Evolutionary conservation across 2,888 invertebrate genomes (phyloP).

Genomic region (Ectemnius continuus): DNA sequence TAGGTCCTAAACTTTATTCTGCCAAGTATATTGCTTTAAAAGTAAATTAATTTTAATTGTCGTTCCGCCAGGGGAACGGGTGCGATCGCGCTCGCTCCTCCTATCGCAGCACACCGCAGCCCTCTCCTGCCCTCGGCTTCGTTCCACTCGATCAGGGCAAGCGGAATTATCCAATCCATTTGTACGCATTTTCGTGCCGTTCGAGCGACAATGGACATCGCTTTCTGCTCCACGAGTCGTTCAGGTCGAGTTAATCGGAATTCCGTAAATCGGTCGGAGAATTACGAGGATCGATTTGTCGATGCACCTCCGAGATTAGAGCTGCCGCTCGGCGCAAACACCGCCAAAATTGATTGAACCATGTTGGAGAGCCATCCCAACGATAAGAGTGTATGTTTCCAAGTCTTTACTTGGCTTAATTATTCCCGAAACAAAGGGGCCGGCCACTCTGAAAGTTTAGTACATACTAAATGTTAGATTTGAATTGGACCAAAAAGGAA

Average conservation of each 20-base stretch:
- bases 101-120: neutral
- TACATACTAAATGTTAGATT: no score
- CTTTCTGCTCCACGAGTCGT: constrained; percentile 45
- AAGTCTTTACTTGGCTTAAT: no score
- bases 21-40: neutral
- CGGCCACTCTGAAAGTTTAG: no score
- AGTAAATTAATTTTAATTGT: constrained; percentile 3
- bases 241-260: constrained; percentile 54
- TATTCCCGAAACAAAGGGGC: no score
- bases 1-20: no score
- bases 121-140: constrained; percentile 14
- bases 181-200: constrained; percentile 33
- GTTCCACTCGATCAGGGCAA: constrained; percentile 15
- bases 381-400: no score
- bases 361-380: no score
- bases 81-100: neutral
- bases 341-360: constrained; percentile 52
- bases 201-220: constrained; percentile 38
- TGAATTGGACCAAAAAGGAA: no score
- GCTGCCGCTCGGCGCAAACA: constrained; percentile 38
- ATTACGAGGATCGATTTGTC: constrained; percentile 64
- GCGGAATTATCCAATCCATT: constrained; percentile 8
- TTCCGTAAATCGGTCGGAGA: constrained; percentile 59
- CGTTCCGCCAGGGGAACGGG: no score
- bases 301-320: constrained; percentile 56